Evolutionary conservation across 2,888 invertebrate species (phyloP).

Genomic region (Drosophila imparisetae): DNA sequence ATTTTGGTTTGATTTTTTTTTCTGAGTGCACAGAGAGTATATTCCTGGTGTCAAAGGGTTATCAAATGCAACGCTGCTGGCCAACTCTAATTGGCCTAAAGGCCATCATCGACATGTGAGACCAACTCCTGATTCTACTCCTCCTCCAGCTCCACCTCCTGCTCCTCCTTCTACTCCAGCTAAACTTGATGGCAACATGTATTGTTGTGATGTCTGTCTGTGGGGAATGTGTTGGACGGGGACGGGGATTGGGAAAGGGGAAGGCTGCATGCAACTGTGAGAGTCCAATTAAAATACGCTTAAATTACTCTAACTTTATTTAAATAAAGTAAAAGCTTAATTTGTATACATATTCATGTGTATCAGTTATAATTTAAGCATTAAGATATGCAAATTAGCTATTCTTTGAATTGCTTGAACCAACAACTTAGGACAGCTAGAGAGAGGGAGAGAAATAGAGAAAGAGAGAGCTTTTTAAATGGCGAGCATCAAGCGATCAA

Average conservation of each 20-base stretch:
- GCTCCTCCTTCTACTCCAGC: conserved; percentile 13
- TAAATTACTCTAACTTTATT: neutral
- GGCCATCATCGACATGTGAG: conserved; percentile 35
- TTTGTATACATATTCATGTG: neutral
- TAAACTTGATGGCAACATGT: conserved; percentile 54
- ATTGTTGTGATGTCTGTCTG: conserved; percentile 39
- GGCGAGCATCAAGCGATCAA: neutral
- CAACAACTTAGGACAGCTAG: too few species aligned
- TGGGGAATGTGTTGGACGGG: neutral
- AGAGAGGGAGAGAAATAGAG: too few species aligned
- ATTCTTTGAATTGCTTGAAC: too few species aligned
- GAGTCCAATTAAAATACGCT: neutral
- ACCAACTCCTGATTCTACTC: neutral
- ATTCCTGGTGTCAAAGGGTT: conserved; percentile 63
- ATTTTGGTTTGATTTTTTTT: neutral
- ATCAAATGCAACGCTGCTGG: conserved; percentile 44
- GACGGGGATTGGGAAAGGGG: neutral
- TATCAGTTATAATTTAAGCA: neutral
- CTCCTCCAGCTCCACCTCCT: neutral
- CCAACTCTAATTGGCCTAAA: conserved; percentile 66
- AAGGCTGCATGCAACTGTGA: neutral
- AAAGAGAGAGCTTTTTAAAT: too few species aligned
- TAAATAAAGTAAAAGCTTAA: neutral
- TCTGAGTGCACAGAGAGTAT: neutral
- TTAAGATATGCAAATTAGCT: neutral